These are phyloP conservation scores for Tenrec ecaudatus DNA, from an alignment of 2,113 vertebrate genomes.

Conservation along the genomic window DNA sequence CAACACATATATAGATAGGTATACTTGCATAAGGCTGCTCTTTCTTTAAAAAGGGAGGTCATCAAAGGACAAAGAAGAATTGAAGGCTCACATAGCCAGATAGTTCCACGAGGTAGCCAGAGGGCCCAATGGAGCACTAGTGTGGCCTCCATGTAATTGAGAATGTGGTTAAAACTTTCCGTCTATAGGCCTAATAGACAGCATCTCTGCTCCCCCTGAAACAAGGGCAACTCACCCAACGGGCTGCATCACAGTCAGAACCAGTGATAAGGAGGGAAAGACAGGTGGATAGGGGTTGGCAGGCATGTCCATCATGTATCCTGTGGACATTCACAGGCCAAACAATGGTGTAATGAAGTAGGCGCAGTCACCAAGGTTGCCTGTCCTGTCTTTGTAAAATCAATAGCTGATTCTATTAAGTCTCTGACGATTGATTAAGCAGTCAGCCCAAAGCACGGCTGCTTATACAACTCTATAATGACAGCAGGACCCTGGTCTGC, in stretches of 20 bases:
- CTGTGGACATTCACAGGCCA: conserved; percentile 9
- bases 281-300: background rate
- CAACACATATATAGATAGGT: no score
- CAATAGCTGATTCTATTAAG: background rate
- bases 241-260: background rate
- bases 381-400: conserved; percentile 58
- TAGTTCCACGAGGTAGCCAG: no score
- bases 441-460: conserved; percentile 1
- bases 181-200: background rate
- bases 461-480: background rate
- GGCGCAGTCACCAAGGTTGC: background rate
- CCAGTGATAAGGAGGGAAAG: background rate
- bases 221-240: background rate
- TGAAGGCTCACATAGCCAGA: no score
- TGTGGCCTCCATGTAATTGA: no score
- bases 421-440: conserved; percentile 12
- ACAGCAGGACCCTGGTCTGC: background rate
- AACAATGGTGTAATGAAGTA: background rate
- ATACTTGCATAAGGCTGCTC: no score
- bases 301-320: background rate
- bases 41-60: no score
- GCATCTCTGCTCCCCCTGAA: background rate
- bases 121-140: no score
- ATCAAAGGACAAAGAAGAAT: no score
- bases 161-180: background rate